These are phyloP conservation scores for Polyodon spathula DNA, from an alignment of 2,113 vertebrate genomes.

Conservation along the genomic window DNA sequence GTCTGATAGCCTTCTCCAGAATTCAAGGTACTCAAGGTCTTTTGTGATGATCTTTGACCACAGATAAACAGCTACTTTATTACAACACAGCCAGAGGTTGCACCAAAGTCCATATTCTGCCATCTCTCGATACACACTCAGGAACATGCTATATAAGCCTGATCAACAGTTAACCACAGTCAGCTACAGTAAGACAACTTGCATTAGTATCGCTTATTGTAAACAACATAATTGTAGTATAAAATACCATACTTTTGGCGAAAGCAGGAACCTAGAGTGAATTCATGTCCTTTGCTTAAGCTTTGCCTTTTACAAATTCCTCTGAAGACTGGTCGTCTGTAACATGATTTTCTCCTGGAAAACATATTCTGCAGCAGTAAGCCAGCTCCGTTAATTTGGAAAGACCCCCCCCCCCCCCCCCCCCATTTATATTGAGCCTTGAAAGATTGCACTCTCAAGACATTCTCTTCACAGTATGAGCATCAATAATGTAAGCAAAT, in stretches of 20 bases:
- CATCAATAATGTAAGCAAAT: slow-evolving; percentile 34
- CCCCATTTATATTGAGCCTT: neutral
- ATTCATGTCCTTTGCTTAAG: too few species aligned
- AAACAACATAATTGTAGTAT: too few species aligned
- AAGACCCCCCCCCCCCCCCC: slow-evolving; percentile 1
- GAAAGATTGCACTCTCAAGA: slow-evolving; percentile 8
- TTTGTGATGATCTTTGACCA: slow-evolving; percentile 58
- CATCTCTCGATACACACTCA: slow-evolving; percentile 40
- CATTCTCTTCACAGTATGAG: slow-evolving; percentile 12
- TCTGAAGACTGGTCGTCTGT: slow-evolving; percentile 11
- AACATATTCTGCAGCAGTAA: slow-evolving; percentile 16
- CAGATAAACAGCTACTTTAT: slow-evolving; percentile 66
- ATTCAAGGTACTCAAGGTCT: slow-evolving; percentile 63
- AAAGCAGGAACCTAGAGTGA: too few species aligned
- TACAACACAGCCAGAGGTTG: slow-evolving; percentile 47
- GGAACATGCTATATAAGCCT: too few species aligned
- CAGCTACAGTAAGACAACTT: neutral
- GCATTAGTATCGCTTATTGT: too few species aligned
- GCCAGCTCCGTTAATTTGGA: slow-evolving; percentile 15
- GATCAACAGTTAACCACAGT: slow-evolving; percentile 39
- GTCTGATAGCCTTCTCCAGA: slow-evolving; percentile 57
- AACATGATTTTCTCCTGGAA: slow-evolving; percentile 14
- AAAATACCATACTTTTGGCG: too few species aligned
- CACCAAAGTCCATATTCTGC: slow-evolving; percentile 40
- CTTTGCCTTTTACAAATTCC: too few species aligned